Evolutionary conservation across 92 coral and sea anemone genomes (phyloP), one percentile per base, ranked within the genome.

Genomic region (Zoanthus sansibaricus): DNA sequence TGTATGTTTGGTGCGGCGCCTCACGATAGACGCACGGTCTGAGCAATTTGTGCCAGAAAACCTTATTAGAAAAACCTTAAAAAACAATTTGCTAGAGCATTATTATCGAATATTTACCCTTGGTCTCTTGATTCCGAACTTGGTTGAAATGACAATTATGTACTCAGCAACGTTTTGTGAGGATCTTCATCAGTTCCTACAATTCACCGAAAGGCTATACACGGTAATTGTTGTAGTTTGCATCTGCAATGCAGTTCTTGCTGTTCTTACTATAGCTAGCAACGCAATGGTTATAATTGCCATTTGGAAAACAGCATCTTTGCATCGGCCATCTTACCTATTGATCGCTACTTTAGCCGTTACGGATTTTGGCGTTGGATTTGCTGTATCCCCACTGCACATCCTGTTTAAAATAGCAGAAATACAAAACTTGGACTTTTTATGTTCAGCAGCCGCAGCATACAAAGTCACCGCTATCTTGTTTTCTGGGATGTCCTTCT

Each of bases 361-460:
- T 17, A 64, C 85, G 12, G 85, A 80, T 45, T 71, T 64, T 11
- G 85, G 85, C 7, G 85, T 80, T 67, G 85, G 85, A 45, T 8
- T 46, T 66, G 58, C 52, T 46, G 85, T 80, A 18, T 70, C 46
- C 58, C 85, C 85, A 15, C 46, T 80, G 17, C 85, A 80, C 32
- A 67, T 80, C 44, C 13, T 66, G 37, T 80, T 80, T 68, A 80
- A 80, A 80, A 58, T 80, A 10, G 59, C 75, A 45, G 85, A 80
- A 64, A 66, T 80, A n/a, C 46, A 47, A 71, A 64, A 48, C n/a
- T 45, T 66, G 85, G 75, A 48, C 7, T 9, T 66, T 1, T 80
- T 64, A 56, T 80, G 85, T 46, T 17, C 32, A 66, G 74, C 25
- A 64, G 85, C 75, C 18, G 85, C 85, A 62, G 45, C 75, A 20